These are phyloP conservation scores for Nyctereutes procyonoides DNA, from an alignment of 2,113 vertebrate species.

Conservation along the genomic window DNA sequence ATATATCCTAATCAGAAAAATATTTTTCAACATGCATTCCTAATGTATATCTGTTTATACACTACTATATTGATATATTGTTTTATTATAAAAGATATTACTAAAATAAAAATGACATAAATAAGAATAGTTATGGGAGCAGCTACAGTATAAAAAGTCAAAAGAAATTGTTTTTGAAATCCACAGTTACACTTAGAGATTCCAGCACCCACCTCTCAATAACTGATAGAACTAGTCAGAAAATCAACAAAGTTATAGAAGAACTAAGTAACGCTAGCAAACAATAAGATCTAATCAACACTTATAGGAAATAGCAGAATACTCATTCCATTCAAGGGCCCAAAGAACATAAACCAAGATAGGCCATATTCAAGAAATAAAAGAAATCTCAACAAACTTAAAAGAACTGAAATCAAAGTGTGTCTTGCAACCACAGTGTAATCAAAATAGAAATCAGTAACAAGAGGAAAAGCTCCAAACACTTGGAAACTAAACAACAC, in stretches of 20 bases:
- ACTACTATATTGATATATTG: neutral
- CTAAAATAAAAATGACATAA: neutral
- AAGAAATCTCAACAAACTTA: neutral
- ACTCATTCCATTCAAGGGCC: neutral
- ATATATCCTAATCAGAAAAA: neutral
- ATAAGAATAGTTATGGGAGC: neutral
- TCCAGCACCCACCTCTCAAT: neutral
- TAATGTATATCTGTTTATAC: neutral
- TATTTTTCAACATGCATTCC: neutral
- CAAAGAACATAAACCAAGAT: neutral
- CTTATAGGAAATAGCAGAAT: neutral
- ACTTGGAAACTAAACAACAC: neutral
- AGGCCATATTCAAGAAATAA: neutral
- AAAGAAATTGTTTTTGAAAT: neutral
- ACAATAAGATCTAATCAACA: neutral
- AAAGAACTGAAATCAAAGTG: neutral
- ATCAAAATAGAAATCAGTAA: neutral
- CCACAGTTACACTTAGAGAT: neutral
- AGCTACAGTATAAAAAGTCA: neutral
- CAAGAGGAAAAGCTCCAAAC: neutral
- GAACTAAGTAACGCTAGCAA: neutral
- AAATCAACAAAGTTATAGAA: neutral
- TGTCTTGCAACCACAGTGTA: neutral
- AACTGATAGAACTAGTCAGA: neutral
- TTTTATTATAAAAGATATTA: neutral